phyloP scores from a whole-genome alignment of 2,888 invertebrate species.

The Sarcophaga variegata region DNA sequence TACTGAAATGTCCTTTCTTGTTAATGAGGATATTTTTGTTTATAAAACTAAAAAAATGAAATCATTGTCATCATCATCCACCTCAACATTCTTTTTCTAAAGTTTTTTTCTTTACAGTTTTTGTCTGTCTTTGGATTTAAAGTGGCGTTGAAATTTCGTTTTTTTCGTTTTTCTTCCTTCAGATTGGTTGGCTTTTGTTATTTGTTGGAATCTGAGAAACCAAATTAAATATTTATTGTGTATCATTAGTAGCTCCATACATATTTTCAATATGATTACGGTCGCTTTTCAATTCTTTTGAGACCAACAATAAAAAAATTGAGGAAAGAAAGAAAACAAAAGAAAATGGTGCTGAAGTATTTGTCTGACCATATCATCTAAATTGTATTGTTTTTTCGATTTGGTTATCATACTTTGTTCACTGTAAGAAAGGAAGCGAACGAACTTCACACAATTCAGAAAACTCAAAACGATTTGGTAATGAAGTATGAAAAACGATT shows the following conservation, averaged over 20 bases:
- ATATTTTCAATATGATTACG: slow-evolving; percentile 43
- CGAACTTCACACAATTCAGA: too few relatives aligned
- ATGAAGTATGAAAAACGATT: too few relatives aligned
- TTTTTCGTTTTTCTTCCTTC: slow-evolving; percentile 10
- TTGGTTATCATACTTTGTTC: too few relatives aligned
- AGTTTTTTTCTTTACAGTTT: too few relatives aligned
- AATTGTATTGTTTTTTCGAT: slow-evolving; percentile 4
- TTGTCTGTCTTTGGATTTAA: slow-evolving; percentile 18
- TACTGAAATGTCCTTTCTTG: too few relatives aligned
- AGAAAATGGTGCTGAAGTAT: too few relatives aligned
- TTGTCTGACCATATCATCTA: slow-evolving; percentile 24
- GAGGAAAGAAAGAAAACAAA: slow-evolving; percentile 25
- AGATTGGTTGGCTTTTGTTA: slow-evolving; percentile 8
- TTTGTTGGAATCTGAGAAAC: slow-evolving; percentile 59
- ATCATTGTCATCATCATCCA: too few relatives aligned
- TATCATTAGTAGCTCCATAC: slow-evolving; percentile 12
- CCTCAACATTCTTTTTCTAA: too few relatives aligned
- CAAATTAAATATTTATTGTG: slow-evolving; percentile 37
- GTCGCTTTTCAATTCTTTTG: slow-evolving; percentile 7
- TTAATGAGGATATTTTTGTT: too few relatives aligned
- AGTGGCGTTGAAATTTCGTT: slow-evolving; percentile 67
- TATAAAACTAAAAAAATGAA: too few relatives aligned
- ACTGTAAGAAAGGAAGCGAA: too few relatives aligned
- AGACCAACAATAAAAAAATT: neutral
- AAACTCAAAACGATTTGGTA: too few relatives aligned